A percentile compares a stretch with the other conserved stretches of the same genome.
Conservation (phyloP, 2,888 invertebrate genomes). For the Hyposoter didymator region DNA sequence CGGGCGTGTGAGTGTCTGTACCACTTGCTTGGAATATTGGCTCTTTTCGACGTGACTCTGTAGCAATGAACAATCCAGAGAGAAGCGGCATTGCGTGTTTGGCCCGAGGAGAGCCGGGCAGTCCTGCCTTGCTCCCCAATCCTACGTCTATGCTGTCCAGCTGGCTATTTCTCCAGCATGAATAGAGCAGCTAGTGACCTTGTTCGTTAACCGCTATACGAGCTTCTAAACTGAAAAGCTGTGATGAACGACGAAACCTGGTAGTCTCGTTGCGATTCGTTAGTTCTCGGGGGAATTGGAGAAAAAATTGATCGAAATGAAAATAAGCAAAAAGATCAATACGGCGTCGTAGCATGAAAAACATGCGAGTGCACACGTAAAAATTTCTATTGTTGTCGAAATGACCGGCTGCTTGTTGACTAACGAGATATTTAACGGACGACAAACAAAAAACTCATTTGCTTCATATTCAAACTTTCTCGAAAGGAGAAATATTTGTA, state of each 20-base stretch:
- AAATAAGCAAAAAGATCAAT: neutral
- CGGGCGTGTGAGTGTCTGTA: constrained; percentile 53
- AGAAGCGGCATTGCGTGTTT: constrained; percentile 37
- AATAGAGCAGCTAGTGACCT: constrained; percentile 25
- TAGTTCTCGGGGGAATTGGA: neutral
- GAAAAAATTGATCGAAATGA: neutral
- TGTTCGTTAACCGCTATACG: constrained; percentile 42
- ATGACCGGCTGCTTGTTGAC: neutral
- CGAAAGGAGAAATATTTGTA: neutral
- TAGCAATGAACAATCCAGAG: constrained; percentile 48
- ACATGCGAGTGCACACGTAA: neutral
- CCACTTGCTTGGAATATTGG: constrained; percentile 79
- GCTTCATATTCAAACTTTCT: neutral
- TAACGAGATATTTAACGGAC: no score
- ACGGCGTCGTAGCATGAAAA: constrained; percentile 5
- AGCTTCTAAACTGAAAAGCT: neutral
- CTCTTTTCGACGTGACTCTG: constrained; percentile 75
- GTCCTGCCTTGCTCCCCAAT: neutral
- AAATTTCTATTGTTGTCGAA: neutral
- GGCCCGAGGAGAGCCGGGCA: constrained; percentile 2
- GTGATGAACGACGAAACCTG: neutral
- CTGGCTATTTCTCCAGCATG: constrained; percentile 14
- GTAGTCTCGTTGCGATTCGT: neutral
- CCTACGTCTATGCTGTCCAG: neutral
- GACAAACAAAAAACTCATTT: neutral